These are phyloP conservation scores for Terrapene triunguis DNA, from an alignment of 2,113 vertebrate genomes.

Conservation along the genomic window DNA sequence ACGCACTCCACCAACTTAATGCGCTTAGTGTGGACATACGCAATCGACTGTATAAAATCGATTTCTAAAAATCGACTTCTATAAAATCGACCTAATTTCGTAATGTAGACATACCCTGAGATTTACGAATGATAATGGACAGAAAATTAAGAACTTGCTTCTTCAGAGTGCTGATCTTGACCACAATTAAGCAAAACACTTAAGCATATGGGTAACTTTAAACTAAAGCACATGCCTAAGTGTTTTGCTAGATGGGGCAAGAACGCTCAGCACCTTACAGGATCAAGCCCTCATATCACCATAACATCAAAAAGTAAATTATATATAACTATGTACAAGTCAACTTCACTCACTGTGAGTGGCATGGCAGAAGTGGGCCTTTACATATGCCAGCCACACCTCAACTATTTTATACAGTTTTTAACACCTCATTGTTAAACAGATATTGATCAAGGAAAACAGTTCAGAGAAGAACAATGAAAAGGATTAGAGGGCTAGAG, in stretches of 20 bases:
- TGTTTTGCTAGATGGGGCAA: neutral
- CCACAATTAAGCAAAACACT: neutral
- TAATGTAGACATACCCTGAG: no score
- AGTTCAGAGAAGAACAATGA: neutral
- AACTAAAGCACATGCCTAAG: neutral
- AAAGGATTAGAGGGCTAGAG: neutral
- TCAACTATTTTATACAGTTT: neutral
- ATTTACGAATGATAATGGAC: neutral
- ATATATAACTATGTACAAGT: neutral
- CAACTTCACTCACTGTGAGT: neutral
- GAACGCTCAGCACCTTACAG: neutral
- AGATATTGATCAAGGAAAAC: fast-evolving
- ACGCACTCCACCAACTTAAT: no score
- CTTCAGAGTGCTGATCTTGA: neutral
- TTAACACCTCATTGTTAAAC: neutral
- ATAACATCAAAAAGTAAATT: neutral
- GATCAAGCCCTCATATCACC: neutral
- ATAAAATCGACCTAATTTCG: no score
- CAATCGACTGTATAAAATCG: no score
- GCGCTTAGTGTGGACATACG: no score
- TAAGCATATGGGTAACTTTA: fast-evolving
- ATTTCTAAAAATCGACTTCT: no score
- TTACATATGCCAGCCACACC: fast-evolving
- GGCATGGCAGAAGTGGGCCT: neutral
- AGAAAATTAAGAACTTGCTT: neutral